Base-by-base conservation (phyloP, 2,113 vertebrate genomes). In the Calonectris borealis region DNA sequence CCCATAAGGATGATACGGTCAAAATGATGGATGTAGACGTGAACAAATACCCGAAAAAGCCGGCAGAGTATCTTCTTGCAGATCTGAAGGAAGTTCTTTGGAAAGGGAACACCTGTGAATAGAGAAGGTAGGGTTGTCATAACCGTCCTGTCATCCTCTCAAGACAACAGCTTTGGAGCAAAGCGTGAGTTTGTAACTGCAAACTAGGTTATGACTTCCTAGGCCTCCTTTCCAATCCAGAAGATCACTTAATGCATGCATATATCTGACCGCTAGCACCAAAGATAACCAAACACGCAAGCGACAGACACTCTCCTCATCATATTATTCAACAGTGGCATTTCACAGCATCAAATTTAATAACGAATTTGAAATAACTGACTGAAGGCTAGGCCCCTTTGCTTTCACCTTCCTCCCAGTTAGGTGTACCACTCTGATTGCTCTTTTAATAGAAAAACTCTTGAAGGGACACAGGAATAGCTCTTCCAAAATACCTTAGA, bases 1-100 rank as follows among this genome's bases (percentile, higher is more conserved):
- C 98, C 98, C 98, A 99, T 99, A 69, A 98, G 93, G 44, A 98
- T 98, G 93, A 99, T 98, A 3, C 98, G 98, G 96, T 99, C 99
- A 1, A 99, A 99, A 82, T 99, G 99, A 96, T 99, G 99, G 86
- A 99, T 99, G 94, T 99, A 99, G 93, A 99, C 99, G 0, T 99
- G 99, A 54, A 99, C 98, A 2, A 99, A 99, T 58, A 99, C 99
- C 13, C 98, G 97, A 85, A 99, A 99, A 34, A 99, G 98, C 48
- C 99, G 98, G 86, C 98, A 99, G 40, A 99, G 97, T 93, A 99
- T 99, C 97, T 99, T 99, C 98, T 99, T 99, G 96, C 98, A 99
- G 95, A 99, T 98, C 90, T 98, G 99, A 84, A 99, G 98, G 87
- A 99, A 99, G 95, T 99, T 99, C 98, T 98, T 99, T 52, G 98